These are phyloP conservation scores for Thalassaphorura encarpata DNA, from an alignment of 1,140 invertebrate genomes.

Conservation along the genomic window DNA sequence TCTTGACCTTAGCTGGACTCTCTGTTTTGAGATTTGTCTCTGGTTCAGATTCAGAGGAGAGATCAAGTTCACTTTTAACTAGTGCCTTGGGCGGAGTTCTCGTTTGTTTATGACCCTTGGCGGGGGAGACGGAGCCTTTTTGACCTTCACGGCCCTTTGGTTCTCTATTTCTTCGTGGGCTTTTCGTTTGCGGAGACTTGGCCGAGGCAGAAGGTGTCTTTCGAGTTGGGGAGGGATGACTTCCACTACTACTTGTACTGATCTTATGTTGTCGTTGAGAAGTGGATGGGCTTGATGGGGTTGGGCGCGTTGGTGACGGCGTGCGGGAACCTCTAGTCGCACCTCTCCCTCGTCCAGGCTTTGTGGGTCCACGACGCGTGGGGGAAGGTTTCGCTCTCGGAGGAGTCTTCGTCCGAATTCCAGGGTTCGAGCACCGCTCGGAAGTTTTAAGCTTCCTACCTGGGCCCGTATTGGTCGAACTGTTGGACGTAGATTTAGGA, in stretches of 20 bases:
- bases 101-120: conserved; percentile 2
- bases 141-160: conserved; percentile 22
- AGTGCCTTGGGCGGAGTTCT: conserved; percentile 30
- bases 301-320: conserved; percentile 13
- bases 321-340: conserved; percentile 21
- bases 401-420: conserved; percentile 55
- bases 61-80: conserved; percentile 14
- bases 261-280: neutral
- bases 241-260: conserved; percentile 1
- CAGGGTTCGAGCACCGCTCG: conserved; percentile 62
- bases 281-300: neutral
- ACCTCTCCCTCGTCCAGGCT: conserved; percentile 31
- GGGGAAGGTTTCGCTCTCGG: conserved; percentile 59
- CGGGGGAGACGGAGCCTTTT: neutral
- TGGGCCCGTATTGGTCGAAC: conserved; percentile 41
- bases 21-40: neutral
- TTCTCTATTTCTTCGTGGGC: conserved; percentile 28
- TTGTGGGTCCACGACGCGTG: conserved; percentile 31
- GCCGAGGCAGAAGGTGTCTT: neutral
- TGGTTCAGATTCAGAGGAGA: conserved; percentile 28
- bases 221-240: conserved; percentile 5
- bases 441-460: conserved; percentile 79
- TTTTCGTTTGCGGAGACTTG: conserved; percentile 22
- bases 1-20: neutral
- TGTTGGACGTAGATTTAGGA: conserved; percentile 9